Base-by-base conservation (phyloP, 1,140 invertebrate species). In the Gerris buenoi region DNA sequence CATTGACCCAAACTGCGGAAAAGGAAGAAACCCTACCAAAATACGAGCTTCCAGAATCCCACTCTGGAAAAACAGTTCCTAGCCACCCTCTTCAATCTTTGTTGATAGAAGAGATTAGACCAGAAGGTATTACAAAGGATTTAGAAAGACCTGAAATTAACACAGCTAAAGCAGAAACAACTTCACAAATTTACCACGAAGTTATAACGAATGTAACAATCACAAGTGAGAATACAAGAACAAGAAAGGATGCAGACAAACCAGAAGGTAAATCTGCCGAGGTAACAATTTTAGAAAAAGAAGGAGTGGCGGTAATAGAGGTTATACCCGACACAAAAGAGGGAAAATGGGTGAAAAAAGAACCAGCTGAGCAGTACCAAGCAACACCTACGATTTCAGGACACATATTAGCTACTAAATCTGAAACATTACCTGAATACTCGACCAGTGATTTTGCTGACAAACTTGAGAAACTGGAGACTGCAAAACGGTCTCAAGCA, bases 21-120 rank as follows among this genome's bases (percentile, higher is more conserved):
- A 83, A 80, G 72, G 85, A 87, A 76, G 79, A 78, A 10, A 65
- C 76, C 15, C 75, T 84, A 14, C 73, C 77, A 65, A 69, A 75
- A 22, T 77, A 77, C 59, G 77, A 81, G 63, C 70, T 81, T 27
- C 84, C 84, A 5, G 81, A 84, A 68, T 75, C 75, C 27, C 81
- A 84, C 69, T 79, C 75, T 68, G 78, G 79, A 1, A 84, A 82
- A 77, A 69, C 75, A 33, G 75, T 79, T 2, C 76, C 81, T 14
- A 76, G 78, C 1, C 81, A 83, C 71, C 76, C 81, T 25, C 70
- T 84, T 0, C 75, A 80, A 68, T 83, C 83, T n/a, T 74, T 82
- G 58, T 74, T 85, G 68, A 77, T 84, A 57, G 81, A 85, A 75
- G 82, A 86, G 79, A 81, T 81, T 23, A 74, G 76, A 66, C 71